A percentile compares a stretch with the other conserved stretches of the same genome.
Evolutionary conservation across 2,113 vertebrate species (phyloP).

Genomic region (Sturnira hondurensis): DNA sequence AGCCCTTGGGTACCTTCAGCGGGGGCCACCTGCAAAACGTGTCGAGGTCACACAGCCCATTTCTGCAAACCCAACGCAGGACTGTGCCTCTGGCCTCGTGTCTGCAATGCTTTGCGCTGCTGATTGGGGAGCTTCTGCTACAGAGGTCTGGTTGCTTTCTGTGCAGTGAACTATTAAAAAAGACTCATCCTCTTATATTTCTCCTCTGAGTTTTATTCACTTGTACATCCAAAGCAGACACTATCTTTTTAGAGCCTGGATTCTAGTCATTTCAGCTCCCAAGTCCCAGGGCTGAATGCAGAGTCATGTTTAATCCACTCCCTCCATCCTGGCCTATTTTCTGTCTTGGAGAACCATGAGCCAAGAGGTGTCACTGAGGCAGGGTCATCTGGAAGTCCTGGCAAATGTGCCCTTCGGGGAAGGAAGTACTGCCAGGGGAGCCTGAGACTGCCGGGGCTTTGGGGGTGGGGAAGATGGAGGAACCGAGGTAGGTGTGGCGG

Average conservation of each 20-base stretch:
- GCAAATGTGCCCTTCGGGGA: not conserved
- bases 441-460: not conserved
- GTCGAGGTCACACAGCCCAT: not conserved
- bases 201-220: not conserved
- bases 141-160: not conserved
- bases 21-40: not conserved
- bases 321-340: not conserved
- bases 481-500: not conserved
- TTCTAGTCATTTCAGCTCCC: not conserved
- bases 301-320: not conserved
- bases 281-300: not conserved
- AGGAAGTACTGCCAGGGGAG: not conserved
- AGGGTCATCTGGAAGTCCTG: not conserved
- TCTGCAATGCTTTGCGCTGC: not conserved
- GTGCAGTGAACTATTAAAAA: not conserved
- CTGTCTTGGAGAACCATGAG: not conserved
- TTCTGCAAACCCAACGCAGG: not conserved
- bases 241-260: not conserved
- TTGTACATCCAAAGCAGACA: not conserved
- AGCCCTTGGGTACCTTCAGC: not conserved
- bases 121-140: not conserved
- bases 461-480: not conserved
- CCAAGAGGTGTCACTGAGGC: not conserved
- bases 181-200: not conserved
- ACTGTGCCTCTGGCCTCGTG: not conserved